These are phyloP conservation scores for Diadromus collaris DNA, from an alignment of 2,888 invertebrate species.

Conservation along the genomic window DNA sequence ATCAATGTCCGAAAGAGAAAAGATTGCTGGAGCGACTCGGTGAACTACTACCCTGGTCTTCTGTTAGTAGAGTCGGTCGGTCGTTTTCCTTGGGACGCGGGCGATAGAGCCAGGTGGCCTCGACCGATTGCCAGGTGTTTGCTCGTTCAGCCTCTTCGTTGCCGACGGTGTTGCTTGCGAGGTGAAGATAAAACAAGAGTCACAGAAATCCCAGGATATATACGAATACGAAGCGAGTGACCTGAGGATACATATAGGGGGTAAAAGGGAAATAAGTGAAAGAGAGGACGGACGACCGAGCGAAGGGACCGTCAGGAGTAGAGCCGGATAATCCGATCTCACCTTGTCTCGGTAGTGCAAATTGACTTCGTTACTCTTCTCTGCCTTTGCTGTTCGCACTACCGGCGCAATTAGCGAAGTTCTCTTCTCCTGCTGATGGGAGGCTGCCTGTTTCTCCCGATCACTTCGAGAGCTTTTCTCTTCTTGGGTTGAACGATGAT, in stretches of 20 bases:
- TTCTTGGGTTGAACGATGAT: slow-evolving; percentile 1
- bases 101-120: slow-evolving; percentile 28
- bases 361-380: slow-evolving; percentile 69
- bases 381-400: slow-evolving; percentile 47
- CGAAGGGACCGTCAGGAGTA: slow-evolving; percentile 46
- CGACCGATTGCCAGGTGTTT: slow-evolving; percentile 19
- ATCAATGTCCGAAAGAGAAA: slow-evolving; percentile 38
- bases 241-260: slow-evolving; percentile 9
- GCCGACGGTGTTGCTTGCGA: background rate
- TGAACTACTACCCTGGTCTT: slow-evolving; percentile 15
- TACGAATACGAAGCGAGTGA: slow-evolving; percentile 8
- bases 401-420: slow-evolving; percentile 69
- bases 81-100: background rate
- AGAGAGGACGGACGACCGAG: slow-evolving; percentile 30
- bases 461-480: background rate
- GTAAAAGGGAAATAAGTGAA: slow-evolving; percentile 43
- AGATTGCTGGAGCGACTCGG: slow-evolving; percentile 33
- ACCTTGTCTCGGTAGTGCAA: slow-evolving; percentile 60
- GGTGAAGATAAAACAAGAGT: slow-evolving; percentile 12
- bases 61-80: too few relatives aligned
- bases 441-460: slow-evolving; percentile 2
- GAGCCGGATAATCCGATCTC: slow-evolving; percentile 68
- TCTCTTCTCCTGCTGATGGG: slow-evolving; percentile 48
- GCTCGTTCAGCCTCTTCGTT: slow-evolving; percentile 19
- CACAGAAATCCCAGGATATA: slow-evolving; percentile 2